Evolutionary conservation across 1,140 invertebrate species (phyloP).

Genomic region (Heliconius eleuchia): DNA sequence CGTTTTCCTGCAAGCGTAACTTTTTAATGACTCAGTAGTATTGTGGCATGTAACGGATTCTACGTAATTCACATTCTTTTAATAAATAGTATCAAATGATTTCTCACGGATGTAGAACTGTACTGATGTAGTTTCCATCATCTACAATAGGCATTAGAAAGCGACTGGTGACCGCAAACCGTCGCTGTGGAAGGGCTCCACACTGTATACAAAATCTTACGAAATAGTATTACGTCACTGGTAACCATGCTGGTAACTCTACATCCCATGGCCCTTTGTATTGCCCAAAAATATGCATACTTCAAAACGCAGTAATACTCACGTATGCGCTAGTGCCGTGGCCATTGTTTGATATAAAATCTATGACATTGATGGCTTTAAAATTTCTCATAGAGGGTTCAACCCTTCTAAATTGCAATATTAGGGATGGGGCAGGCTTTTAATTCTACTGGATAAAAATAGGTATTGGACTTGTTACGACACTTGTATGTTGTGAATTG

Average conservation of each 20-base stretch:
- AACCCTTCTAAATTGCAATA: constrained; percentile 71
- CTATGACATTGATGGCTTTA: constrained; percentile 61
- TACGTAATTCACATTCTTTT: constrained; percentile 45
- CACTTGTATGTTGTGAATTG: constrained; percentile 74
- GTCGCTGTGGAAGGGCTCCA: constrained; percentile 68
- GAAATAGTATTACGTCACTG: constrained; percentile 72
- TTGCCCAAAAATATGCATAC: constrained; percentile 32
- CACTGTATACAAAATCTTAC: constrained; percentile 50
- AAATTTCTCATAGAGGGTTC: constrained; percentile 75
- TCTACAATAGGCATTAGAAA: constrained; percentile 78
- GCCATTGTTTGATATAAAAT: constrained; percentile 61
- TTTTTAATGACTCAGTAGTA: constrained; percentile 38
- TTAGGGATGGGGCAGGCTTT: constrained; percentile 75
- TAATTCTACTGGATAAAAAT: constrained; percentile 79
- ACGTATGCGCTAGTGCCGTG: constrained; percentile 55
- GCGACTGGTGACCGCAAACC: constrained; percentile 74
- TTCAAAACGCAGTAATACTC: constrained; percentile 30
- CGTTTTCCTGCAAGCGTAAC: constrained; percentile 24
- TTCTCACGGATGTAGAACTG: constrained; percentile 72
- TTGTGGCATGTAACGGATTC: constrained; percentile 41
- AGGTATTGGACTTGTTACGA: constrained; percentile 78
- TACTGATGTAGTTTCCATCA: constrained; percentile 59
- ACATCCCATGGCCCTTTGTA: constrained; percentile 48
- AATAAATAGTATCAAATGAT: constrained; percentile 49
- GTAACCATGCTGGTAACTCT: constrained; percentile 45